These are phyloP conservation scores for Portunus trituberculatus DNA, from an alignment of 1,140 invertebrate genomes.

Conservation along the genomic window DNA sequence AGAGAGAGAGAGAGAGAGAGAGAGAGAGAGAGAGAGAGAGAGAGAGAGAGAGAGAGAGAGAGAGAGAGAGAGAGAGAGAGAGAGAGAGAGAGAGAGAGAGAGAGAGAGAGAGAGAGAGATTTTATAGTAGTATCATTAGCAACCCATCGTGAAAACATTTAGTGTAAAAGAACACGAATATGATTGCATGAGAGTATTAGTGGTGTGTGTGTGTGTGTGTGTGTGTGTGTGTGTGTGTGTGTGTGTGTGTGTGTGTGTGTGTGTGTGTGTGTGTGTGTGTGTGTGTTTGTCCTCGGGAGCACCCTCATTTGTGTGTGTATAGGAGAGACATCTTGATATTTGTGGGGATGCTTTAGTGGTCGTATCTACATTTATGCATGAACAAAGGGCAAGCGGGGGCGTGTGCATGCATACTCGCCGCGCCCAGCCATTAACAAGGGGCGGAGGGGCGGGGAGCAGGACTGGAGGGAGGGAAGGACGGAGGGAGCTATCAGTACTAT, in stretches of 20 bases:
- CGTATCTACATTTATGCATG: not conserved
- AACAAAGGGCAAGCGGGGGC: not conserved
- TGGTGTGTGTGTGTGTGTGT: not conserved
- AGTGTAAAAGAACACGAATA: not conserved
- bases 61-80: slow-evolving; percentile 47
- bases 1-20: slow-evolving; percentile 14
- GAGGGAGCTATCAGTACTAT: not conserved
- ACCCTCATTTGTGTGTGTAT: not conserved
- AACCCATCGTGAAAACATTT: not conserved
- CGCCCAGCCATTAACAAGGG: not conserved
- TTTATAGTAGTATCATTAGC: not conserved
- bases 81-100: not conserved
- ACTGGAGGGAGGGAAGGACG: not conserved
- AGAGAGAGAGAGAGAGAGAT: not conserved
- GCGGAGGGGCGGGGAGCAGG: not conserved
- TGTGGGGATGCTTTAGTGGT: not conserved
- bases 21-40: not conserved
- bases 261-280: not conserved
- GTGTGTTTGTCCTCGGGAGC: too few species aligned
- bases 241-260: slow-evolving; percentile 15
- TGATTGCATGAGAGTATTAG: not conserved
- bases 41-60: slow-evolving; percentile 13
- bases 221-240: slow-evolving; percentile 11
- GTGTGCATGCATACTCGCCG: not conserved
- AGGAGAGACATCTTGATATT: slow-evolving; percentile 3